Evolutionary conservation across 2,797 vertebrate genomes (phyloP).

Genomic region (Phalanger gymnotis): DNA sequence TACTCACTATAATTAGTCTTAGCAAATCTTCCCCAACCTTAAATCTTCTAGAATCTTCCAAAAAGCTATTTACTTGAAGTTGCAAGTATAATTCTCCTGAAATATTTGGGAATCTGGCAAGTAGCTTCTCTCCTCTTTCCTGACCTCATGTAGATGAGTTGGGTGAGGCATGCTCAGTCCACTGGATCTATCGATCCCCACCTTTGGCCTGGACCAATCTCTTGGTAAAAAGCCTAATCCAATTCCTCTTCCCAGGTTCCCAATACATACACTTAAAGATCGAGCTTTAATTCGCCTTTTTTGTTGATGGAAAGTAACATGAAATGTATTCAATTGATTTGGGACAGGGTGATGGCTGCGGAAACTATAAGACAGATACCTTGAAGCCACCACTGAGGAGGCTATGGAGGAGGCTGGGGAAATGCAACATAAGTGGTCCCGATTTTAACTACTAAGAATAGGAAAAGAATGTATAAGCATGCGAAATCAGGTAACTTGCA

Average conservation of each 20-base stretch:
- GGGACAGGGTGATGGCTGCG: background rate
- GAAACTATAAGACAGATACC: background rate
- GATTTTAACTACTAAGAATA: background rate
- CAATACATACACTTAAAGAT: background rate
- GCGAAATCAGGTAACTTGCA: background rate
- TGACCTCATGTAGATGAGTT: background rate
- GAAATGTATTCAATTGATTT: background rate
- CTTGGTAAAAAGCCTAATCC: background rate
- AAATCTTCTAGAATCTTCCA: background rate
- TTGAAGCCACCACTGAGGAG: background rate
- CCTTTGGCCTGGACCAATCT: background rate
- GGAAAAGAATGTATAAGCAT: background rate
- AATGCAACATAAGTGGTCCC: background rate
- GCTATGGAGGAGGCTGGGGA: background rate
- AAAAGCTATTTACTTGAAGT: background rate
- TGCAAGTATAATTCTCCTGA: background rate
- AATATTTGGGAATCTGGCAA: background rate
- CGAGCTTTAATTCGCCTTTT: background rate
- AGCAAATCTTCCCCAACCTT: background rate
- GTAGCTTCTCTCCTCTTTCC: background rate
- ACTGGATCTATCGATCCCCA: background rate
- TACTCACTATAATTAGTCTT: background rate
- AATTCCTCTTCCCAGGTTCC: background rate
- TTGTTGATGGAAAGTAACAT: background rate
- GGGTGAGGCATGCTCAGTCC: background rate